Conservation (phyloP, 2,797 vertebrate genomes). For the Pseudotriccus pelzelni region DNA sequence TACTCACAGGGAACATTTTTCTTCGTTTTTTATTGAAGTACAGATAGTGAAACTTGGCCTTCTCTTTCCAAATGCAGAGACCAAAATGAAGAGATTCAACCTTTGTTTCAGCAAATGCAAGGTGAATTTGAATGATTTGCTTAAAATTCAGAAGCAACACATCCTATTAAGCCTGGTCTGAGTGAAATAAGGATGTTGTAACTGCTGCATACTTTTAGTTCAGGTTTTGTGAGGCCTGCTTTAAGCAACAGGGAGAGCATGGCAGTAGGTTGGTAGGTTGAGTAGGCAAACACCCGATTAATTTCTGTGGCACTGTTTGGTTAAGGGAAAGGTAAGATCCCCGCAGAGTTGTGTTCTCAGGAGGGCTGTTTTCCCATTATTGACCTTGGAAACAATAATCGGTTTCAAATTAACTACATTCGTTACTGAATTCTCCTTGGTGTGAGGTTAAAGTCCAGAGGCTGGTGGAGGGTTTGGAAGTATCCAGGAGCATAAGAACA, state of each 20-base stretch:
- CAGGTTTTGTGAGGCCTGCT: not conserved
- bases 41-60: not conserved
- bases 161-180: not conserved
- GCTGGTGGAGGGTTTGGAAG: not conserved
- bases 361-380: conserved; percentile 1
- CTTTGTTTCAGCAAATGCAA: not conserved
- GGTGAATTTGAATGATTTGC: not conserved
- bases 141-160: not conserved
- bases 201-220: not conserved
- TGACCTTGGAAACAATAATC: conserved; percentile 26
- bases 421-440: not conserved
- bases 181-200: not conserved
- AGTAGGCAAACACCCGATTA: not conserved
- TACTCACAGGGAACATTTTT: not conserved
- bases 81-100: not conserved
- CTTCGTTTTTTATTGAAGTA: not conserved
- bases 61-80: not conserved
- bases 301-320: not conserved
- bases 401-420: conserved; percentile 27
- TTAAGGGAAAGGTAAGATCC: not conserved
- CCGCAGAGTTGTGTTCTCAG: not conserved
- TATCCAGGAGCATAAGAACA: not conserved
- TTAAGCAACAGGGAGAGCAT: not conserved
- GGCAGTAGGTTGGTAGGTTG: not conserved
- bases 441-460: not conserved